A percentile compares a stretch with the other conserved stretches of the same genome.
These are phyloP conservation scores for Discoglossus pictus DNA, from an alignment of 2,797 vertebrate genomes.

Conservation along the genomic window DNA sequence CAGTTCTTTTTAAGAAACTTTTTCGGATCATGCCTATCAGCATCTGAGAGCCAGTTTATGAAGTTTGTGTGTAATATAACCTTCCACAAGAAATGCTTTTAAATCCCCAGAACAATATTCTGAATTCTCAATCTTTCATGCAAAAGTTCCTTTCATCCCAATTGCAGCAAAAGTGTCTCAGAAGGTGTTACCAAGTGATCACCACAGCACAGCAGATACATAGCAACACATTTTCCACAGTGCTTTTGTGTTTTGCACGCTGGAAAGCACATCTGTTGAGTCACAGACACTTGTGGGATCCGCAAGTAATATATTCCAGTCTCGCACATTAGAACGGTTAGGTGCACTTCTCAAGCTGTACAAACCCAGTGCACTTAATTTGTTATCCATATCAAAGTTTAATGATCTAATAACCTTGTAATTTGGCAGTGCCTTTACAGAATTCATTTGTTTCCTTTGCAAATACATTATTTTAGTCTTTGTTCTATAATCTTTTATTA, in stretches of 20 bases:
- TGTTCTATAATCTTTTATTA: too few species aligned
- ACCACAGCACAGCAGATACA: slow-evolving; percentile 1
- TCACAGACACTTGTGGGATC: slow-evolving; percentile 4
- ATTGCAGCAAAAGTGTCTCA: slow-evolving; percentile 2
- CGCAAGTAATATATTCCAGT: slow-evolving; percentile 13
- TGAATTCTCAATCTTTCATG: slow-evolving; percentile 30
- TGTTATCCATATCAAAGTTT: neutral
- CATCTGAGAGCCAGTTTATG: neutral
- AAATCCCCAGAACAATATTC: slow-evolving; percentile 32
- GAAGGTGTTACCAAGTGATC: slow-evolving; percentile 2
- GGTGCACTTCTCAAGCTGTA: neutral
- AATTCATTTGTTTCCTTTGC: too few species aligned
- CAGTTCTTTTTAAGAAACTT: too few species aligned
- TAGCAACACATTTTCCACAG: slow-evolving; percentile 6
- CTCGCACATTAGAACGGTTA: neutral
- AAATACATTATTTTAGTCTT: too few species aligned
- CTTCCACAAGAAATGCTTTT: slow-evolving; percentile 16
- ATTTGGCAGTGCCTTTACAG: slow-evolving; percentile 14
- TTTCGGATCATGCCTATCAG: slow-evolving; percentile 9
- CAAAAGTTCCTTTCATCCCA: neutral
- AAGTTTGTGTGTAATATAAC: slow-evolving; percentile 13
- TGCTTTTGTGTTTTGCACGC: neutral
- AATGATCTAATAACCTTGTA: slow-evolving; percentile 7
- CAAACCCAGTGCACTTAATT: neutral
- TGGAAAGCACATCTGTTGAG: slow-evolving; percentile 19